Evolutionary conservation across 1,140 invertebrate species (phyloP).

Genomic region (Drosophila nannoptera): DNA sequence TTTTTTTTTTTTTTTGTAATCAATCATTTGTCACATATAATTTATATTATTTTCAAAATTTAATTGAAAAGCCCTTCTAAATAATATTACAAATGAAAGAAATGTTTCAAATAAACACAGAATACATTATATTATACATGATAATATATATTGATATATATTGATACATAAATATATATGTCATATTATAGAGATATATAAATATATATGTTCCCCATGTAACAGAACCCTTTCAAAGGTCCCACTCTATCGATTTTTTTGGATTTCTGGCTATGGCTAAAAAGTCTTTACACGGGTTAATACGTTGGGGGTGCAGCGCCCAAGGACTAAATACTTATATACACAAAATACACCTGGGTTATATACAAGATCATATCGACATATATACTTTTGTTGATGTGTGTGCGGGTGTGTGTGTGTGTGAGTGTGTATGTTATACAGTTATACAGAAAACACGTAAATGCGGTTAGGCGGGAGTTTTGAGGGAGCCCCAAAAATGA

Average conservation of each 20-base stretch:
- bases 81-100: too few species aligned
- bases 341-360: slow-evolving; percentile 21
- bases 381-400: neutral
- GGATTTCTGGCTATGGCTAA: slow-evolving; percentile 1
- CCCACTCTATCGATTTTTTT: neutral
- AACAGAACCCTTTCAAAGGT: too few species aligned
- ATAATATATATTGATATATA: neutral
- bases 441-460: slow-evolving; percentile 29
- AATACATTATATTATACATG: neutral
- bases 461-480: slow-evolving; percentile 32
- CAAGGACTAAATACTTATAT: slow-evolving; percentile 23
- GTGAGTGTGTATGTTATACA: neutral
- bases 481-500: neutral
- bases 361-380: slow-evolving; percentile 38
- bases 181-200: neutral
- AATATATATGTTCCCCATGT: slow-evolving; percentile 8
- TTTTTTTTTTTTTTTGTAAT: too few species aligned
- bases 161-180: neutral
- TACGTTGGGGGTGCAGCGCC: slow-evolving; percentile 31
- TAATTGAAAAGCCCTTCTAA: too few species aligned
- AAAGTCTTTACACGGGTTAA: slow-evolving; percentile 23
- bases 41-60: too few species aligned
- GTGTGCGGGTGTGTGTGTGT: neutral
- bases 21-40: too few species aligned
- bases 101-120: too few species aligned